These are phyloP conservation scores for Lerema accius DNA, from an alignment of 1,140 invertebrate genomes.

Conservation along the genomic window DNA sequence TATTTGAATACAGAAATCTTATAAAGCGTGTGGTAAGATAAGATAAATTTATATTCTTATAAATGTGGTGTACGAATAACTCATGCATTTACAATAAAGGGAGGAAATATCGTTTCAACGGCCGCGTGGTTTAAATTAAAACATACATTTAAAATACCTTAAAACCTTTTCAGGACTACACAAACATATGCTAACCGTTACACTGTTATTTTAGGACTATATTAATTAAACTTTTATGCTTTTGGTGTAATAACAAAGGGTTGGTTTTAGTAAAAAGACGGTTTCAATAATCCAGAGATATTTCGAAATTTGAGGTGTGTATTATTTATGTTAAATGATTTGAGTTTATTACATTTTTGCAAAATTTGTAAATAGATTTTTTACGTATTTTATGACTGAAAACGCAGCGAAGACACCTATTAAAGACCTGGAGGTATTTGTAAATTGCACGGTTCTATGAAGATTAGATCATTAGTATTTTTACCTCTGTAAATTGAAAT, in stretches of 20 bases:
- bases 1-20: constrained; percentile 1
- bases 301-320: not conserved
- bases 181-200: constrained; percentile 48
- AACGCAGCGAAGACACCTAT: too few species aligned
- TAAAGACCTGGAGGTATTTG: too few species aligned
- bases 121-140: constrained; percentile 41
- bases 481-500: too few species aligned
- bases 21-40: too few species aligned
- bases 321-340: not conserved
- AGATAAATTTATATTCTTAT: too few species aligned
- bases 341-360: not conserved
- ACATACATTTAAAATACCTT: constrained; percentile 45
- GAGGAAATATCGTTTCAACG: constrained; percentile 15
- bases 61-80: not conserved
- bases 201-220: constrained; percentile 66
- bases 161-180: constrained; percentile 46
- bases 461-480: too few species aligned
- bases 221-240: constrained; percentile 64
- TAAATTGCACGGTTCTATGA: too few species aligned
- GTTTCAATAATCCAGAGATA: constrained; percentile 9
- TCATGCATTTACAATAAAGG: not conserved
- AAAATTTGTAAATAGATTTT: too few species aligned
- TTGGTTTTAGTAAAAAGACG: constrained; percentile 7
- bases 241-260: constrained; percentile 36
- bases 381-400: too few species aligned